Base-by-base conservation (phyloP, 2,797 vertebrate species). In the Ciconia nigra region DNA sequence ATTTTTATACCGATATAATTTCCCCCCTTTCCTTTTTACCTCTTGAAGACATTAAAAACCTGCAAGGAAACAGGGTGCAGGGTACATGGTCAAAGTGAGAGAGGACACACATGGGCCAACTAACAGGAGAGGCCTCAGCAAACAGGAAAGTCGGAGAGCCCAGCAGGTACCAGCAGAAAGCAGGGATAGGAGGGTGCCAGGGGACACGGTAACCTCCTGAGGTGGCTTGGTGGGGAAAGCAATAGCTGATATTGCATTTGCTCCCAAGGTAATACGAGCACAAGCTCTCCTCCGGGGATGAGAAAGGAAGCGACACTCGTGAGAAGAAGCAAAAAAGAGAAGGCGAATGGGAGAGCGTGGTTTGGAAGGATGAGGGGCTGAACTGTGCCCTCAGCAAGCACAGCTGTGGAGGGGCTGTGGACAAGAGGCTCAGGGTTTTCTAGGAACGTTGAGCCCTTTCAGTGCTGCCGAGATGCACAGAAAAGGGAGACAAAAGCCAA, bases 31-130 rank as follows among this genome's bases (percentile, higher is more conserved):
- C 65, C 42, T 88, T 89, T 92, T 91, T 59, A 67, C 37, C 37
- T 62, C 54, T 86, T 76, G 81, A 96, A 92, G 84, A 94, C 63
- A 82, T 76, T 25, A 79, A 94, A 80, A 94, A 61, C 35, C 31
- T 92, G 28, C 70, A 83, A 66, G 62, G 24, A 76, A 92, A 86
- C 12, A 78, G 39, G 25, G 33, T 57, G 46, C n/a, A 69, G 35
- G 59, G 66, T 29, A 52, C 19, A 7, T 6, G 39, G 47, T 62
- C 28, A 58, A 67, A 55, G 33, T 31, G 73, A 70, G 1, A 44
- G 31, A 87, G 33, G 58, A 87, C 57, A 61, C 22, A 33, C 4
- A 7, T 7, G 9, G 29, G 54, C 31, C 71, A 76, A 8, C 51
- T 57, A 72, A 49, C 2, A 81, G 39, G 69, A 83, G 16, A 73